Percentiles rank a stretch among this genome's conserved stretches.
phyloP scores from a whole-genome alignment of 1,140 invertebrate species.

The Pomacea maculata region DNA sequence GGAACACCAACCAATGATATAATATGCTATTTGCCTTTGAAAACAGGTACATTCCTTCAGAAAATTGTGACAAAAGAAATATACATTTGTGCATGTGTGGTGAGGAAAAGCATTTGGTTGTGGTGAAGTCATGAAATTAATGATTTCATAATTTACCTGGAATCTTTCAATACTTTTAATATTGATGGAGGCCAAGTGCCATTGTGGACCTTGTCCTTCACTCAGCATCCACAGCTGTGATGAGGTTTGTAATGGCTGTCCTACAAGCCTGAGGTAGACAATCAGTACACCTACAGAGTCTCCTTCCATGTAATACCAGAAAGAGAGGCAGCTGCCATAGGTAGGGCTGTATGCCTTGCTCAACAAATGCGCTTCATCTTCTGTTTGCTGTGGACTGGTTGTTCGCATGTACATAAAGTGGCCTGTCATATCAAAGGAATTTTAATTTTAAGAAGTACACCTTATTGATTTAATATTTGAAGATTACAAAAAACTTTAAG shows the following conservation, averaged over 20 bases:
- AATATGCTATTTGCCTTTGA: no score
- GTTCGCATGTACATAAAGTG: conserved; percentile 56
- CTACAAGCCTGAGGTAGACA: conserved; percentile 20
- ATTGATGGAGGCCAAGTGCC: conserved; percentile 39
- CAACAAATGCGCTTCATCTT: conserved; percentile 52
- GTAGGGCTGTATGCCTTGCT: conserved; percentile 34
- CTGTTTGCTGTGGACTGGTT: conserved; percentile 39
- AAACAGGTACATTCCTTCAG: no score
- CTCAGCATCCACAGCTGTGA: conserved; percentile 34
- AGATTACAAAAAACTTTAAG: no score
- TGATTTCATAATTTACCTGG: conserved; percentile 33
- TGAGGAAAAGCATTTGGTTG: no score
- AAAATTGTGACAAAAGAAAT: no score
- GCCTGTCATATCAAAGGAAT: conserved; percentile 15
- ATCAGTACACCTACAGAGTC: conserved; percentile 39
- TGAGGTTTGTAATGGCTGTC: neutral
- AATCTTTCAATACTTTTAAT: conserved; percentile 39
- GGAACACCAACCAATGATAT: no score
- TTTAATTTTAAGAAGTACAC: no score
- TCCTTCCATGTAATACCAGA: conserved; percentile 82
- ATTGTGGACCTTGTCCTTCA: conserved; percentile 49
- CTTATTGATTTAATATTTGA: no score
- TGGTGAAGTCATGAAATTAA: no score
- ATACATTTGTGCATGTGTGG: no score
- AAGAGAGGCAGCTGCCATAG: conserved; percentile 57